Base-by-base conservation (phyloP, 2,113 vertebrate genomes). In the Genyomyrus donnyi region DNA sequence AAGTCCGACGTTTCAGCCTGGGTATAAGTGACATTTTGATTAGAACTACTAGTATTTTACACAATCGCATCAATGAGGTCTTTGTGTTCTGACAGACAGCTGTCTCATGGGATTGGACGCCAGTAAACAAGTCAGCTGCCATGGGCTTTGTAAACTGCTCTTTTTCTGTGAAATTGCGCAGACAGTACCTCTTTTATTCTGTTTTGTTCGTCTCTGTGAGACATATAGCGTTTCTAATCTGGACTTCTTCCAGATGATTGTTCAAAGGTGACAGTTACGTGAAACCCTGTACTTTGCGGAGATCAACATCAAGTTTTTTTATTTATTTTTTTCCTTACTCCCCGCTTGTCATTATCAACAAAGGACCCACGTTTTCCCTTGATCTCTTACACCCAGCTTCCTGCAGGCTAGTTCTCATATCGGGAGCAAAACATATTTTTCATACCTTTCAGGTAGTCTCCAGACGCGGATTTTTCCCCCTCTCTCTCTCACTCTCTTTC, bases 341-440 rank as follows among this genome's bases (percentile, higher is more conserved):
- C 48, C 49, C 27, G 49, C 8, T 53, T 87, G 85, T 35, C 85
- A 85, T 87, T 53, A 52, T n/a, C 49, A 87, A 53, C 27, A 87
- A 85, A 85, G 39, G 83, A 24, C 39, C 45, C 17, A 35, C 74
- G 49, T 53, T 42, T 83, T 83, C 31, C 19, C 74, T 89, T 83
- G 88, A 83, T 84, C 66, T 89, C 49, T 80, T 56, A 45, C 77
- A 83, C 49, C 48, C 49, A 83, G 80, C 90, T 92, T 90, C 88
- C 90, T 91, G 88, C 92, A 92, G 90, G 88, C 89, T 48, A 88
- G 52, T 90, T 91, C 90, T 91, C 86, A 94, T 95, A 96, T 95
- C 95, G 92, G 94, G 91, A 95, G 93, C 88, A 91, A 91, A 94
- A 93, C 95, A 94, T 93, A 94, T 93, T 93, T 91, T 90, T 27